Conservation (phyloP, 2,888 invertebrate genomes). For the Athalia rosae region DNA sequence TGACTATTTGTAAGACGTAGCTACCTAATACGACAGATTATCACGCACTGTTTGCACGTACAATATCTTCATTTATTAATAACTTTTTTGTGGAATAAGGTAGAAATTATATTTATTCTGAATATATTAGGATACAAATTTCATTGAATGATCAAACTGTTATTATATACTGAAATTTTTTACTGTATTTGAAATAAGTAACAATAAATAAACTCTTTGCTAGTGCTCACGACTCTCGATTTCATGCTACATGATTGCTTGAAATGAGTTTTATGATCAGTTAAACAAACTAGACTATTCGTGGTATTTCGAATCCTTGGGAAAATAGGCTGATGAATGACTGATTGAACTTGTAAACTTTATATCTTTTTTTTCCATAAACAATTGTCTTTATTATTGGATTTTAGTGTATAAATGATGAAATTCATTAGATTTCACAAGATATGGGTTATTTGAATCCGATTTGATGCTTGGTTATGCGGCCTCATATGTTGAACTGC, state of each 20-base stretch:
- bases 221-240: too few species aligned
- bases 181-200: background rate
- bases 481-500: background rate
- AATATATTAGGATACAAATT: constrained; percentile 1
- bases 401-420: background rate
- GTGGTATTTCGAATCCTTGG: too few species aligned
- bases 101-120: constrained; percentile 5
- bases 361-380: too few species aligned
- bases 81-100: background rate
- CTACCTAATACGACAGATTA: too few species aligned
- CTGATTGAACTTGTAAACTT: too few species aligned
- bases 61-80: too few species aligned
- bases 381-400: background rate
- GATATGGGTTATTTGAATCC: background rate
- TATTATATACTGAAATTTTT: constrained; percentile 18
- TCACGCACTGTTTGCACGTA: too few species aligned
- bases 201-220: background rate
- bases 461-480: background rate
- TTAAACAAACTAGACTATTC: too few species aligned
- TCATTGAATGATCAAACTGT: background rate
- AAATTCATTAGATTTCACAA: constrained; percentile 5
- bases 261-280: too few species aligned
- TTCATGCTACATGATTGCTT: too few species aligned
- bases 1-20: too few species aligned
- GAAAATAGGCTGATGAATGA: too few species aligned